A percentile compares a stretch with the other conserved stretches of the same genome.
phyloP scores from a whole-genome alignment of 2,888 invertebrate genomes.

The Athalia circularis region DNA sequence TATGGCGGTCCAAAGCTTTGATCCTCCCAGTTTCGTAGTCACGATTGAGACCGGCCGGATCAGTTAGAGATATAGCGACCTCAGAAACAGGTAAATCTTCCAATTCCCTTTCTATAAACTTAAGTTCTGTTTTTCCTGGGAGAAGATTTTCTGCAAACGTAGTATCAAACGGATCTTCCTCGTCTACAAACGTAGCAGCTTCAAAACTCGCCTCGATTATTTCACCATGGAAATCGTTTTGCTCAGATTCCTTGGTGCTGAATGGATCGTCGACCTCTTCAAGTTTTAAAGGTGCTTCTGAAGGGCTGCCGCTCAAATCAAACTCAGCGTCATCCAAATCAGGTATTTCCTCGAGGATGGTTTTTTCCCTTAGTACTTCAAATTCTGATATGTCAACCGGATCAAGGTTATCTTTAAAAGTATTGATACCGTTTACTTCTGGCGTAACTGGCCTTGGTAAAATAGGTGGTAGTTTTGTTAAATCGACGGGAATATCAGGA shows the following conservation, averaged over 20 bases:
- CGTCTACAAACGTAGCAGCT: slow-evolving; percentile 75
- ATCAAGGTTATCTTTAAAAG: slow-evolving; percentile 30
- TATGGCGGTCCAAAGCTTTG: slow-evolving; percentile 50
- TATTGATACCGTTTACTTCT: slow-evolving; percentile 48
- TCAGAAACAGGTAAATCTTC: slow-evolving; percentile 76
- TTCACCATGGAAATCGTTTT: slow-evolving; percentile 64
- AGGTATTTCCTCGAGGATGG: slow-evolving; percentile 69
- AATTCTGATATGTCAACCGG: slow-evolving; percentile 75
- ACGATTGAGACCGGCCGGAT: slow-evolving; percentile 77
- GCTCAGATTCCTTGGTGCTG: slow-evolving; percentile 72
- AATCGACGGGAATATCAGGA: slow-evolving; percentile 82
- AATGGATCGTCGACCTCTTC: slow-evolving; percentile 74
- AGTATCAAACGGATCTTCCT: slow-evolving; percentile 89
- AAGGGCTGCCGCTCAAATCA: slow-evolving; percentile 48
- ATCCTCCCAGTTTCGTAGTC: slow-evolving; percentile 69
- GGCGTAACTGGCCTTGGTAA: slow-evolving; percentile 63
- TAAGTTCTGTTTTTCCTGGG: slow-evolving; percentile 79
- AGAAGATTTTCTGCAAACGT: slow-evolving; percentile 87
- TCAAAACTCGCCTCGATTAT: slow-evolving; percentile 70
- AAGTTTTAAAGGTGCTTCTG: slow-evolving; percentile 57
- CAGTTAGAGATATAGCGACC: slow-evolving; percentile 80
- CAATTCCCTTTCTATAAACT: slow-evolving; percentile 78
- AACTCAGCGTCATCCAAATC: slow-evolving; percentile 69
- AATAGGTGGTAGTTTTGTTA: slow-evolving; percentile 74
- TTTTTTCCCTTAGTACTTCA: slow-evolving; percentile 73